Base-by-base conservation (phyloP, 2,888 invertebrate species). In the Eupithecia abbreviata region DNA sequence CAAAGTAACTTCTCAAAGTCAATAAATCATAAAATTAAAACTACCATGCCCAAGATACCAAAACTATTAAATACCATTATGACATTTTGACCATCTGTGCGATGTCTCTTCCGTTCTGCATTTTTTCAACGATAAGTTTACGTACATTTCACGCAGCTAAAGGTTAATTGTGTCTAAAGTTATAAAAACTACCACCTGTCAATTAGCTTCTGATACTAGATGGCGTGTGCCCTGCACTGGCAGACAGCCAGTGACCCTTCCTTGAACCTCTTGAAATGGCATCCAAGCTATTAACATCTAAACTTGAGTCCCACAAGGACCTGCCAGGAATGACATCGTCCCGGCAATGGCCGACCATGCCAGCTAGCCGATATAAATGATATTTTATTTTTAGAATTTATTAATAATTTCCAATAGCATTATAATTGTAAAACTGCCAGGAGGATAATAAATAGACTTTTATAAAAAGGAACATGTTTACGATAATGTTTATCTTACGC, bases 131-230 rank as follows among this genome's bases (percentile, higher is more conserved):
- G 6, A 47, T 41, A 73, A 74, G 77, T 77, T 71, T 74, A 72
- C 75, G 77, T 76, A 75, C 77, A 82, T 80, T 85, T 83, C 79
- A 84, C 82, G 82, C 82, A 82, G 76, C 71, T 4, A 86, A 87
- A 85, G 87, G 88, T 87, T 87, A 88, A 86, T 83, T 82, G 81
- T 70, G 81, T 70, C 41, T 72, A 47, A 76, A 80, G 80, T 75
- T 81, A 81, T 83, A 85, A 85, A 85, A 85, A 79, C 68, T 13
- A 74, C 58, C 88, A 88, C 80, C 86, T 87, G 87, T 81, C 86
- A 84, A 84, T 85, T 84, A 80, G 70, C 77, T 85, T 84, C 81
- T 78, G 82, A 84, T 83, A 82, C 75, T 81, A 83, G 80, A 83
- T 83, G 81, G 84, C 81, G 79, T 82, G 81, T 82, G 18, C 45